Evolutionary conservation across 2,888 invertebrate species (phyloP).

Genomic region (Nasonia oneida): DNA sequence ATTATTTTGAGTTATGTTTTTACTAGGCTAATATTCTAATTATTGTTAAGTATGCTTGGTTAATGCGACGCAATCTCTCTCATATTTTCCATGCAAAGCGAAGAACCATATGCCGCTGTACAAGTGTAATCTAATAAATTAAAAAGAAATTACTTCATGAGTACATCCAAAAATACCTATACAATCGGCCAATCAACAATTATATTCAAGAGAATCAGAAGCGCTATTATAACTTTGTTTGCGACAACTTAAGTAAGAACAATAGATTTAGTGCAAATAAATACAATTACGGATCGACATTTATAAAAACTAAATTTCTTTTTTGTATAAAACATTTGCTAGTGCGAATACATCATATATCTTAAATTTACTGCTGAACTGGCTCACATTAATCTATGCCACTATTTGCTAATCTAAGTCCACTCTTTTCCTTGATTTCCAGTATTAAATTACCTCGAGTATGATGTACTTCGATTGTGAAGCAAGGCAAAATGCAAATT

Average conservation of each 20-base stretch:
- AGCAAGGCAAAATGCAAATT: conserved; percentile 72
- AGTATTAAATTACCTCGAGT: conserved; percentile 74
- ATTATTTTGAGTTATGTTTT: not conserved
- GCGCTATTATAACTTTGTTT: not conserved
- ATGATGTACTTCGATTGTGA: conserved; percentile 73
- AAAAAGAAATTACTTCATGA: conserved; percentile 40
- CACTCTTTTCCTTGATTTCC: conserved; percentile 51
- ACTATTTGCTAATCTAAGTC: conserved; percentile 54
- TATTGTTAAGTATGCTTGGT: conserved; percentile 70
- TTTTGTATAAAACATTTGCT: conserved; percentile 58
- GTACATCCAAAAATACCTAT: conserved; percentile 31
- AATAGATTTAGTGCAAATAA: conserved; percentile 27
- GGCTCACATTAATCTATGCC: conserved; percentile 54
- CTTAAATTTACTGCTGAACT: conserved; percentile 45
- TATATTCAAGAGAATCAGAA: not conserved
- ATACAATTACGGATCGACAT: conserved; percentile 42
- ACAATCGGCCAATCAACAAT: conserved; percentile 7
- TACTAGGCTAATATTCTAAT: not conserved
- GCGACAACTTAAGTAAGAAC: not conserved
- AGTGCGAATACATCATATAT: conserved; percentile 40
- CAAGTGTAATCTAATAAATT: conserved; percentile 47
- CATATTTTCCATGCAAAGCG: conserved; percentile 71
- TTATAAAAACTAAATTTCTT: conserved; percentile 59
- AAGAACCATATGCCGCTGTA: conserved; percentile 39
- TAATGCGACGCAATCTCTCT: conserved; percentile 56